Evolutionary conservation across 2,888 invertebrate genomes (phyloP), one percentile per base, ranked within the genome.

Genomic region (Coenonympha arcania): DNA sequence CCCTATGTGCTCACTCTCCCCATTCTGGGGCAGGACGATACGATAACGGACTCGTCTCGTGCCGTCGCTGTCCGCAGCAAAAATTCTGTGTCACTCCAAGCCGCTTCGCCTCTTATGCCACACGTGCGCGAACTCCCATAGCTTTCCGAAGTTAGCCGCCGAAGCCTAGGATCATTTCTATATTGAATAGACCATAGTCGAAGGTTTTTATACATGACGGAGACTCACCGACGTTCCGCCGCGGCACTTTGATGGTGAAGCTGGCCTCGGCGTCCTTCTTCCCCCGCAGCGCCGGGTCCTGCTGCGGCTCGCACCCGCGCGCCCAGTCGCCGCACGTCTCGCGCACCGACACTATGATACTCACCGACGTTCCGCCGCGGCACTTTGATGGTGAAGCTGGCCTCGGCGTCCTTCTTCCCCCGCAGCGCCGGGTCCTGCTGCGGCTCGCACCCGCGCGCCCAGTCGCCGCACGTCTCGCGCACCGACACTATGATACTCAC

Each of bases 301-400:
- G 95, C 9, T 92, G 89, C 1, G 97, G 96, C 71, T 98, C 96
- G 45, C 93, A 92, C 9, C 96, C 97, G 58, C 94, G 90, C 65
- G 95, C 92, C 96, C 97, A 98, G 85, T 99, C 99, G 1, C 96
- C 97, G 73, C 97, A 96, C 0, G 98, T 98, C 84, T 99, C 98
- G 9, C 99, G 90, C 3, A 99, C 97, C 0, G 99, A 98, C 79
- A 96, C 95, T 59, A 99, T 92, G n/a, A n/a, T n/a, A 64, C 81
- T 87, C 58, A 91, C 98, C 97, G 31, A 98, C 98, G 76, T 96
- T 96, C 61, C 36, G n/a, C 11, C 36, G 4, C 9, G 36, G 36
- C 36, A 36, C 36, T 11, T 36, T 36, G 19, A 98, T 94, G 59
- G 93, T 94, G 82, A 95, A 96, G 41, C 95, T 95, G 63, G 93